Percentiles rank a stretch among this genome's conserved stretches.
phyloP scores from a whole-genome alignment of 2,113 vertebrate genomes.

The Microcebus tavaratra region DNA sequence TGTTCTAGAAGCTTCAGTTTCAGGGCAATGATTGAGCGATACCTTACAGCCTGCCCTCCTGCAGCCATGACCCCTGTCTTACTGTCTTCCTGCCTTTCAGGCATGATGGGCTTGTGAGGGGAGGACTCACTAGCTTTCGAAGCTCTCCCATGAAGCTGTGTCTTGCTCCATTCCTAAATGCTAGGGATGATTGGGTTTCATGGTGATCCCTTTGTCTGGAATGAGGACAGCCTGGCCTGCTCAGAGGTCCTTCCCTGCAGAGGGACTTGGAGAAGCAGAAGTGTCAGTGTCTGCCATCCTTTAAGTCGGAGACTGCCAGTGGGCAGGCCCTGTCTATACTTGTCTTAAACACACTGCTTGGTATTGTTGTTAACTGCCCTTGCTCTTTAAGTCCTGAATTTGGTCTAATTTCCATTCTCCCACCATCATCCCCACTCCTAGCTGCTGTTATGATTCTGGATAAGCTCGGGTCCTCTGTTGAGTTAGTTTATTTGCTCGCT shows the following conservation, averaged over 20 bases:
- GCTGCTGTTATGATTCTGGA: neutral
- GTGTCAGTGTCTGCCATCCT: neutral
- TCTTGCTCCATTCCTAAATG: neutral
- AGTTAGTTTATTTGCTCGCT: conserved; percentile 19
- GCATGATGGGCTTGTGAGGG: neutral
- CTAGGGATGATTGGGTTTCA: neutral
- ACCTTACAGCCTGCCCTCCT: neutral
- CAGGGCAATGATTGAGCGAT: neutral
- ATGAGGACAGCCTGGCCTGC: neutral
- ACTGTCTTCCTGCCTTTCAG: neutral
- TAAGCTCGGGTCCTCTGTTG: neutral
- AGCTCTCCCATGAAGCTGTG: neutral
- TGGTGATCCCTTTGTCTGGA: neutral
- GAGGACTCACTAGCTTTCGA: neutral
- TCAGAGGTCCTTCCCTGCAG: neutral
- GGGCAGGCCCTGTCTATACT: neutral
- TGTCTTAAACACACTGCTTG: neutral
- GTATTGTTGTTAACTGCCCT: neutral
- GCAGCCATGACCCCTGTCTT: neutral
- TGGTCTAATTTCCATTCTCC: neutral
- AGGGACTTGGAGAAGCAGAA: neutral
- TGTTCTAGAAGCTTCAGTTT: conserved; percentile 53
- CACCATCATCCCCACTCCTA: neutral
- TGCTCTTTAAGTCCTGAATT: conserved; percentile 19
- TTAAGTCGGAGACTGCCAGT: neutral